phyloP scores from a whole-genome alignment of 1,140 invertebrate genomes.

The Lethrus apterus region DNA sequence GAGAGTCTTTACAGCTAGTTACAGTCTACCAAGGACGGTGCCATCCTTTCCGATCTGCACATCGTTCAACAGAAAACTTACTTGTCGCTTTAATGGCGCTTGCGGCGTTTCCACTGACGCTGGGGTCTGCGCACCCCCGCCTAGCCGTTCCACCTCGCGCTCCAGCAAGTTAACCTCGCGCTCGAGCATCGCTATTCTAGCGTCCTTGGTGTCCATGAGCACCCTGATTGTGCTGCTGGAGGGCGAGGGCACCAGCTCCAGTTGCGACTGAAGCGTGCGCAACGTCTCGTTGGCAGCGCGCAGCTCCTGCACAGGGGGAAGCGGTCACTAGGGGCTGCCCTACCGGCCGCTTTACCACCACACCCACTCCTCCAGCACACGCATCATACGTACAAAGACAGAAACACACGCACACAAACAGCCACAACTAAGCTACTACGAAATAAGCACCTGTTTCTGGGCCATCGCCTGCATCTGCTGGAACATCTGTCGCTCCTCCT shows the following conservation, averaged over 20 bases:
- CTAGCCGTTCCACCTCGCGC: constrained; percentile 57
- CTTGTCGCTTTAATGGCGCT: constrained; percentile 61
- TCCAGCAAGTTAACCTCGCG: constrained; percentile 70
- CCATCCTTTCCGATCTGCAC: constrained; percentile 64
- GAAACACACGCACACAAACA: constrained; percentile 3
- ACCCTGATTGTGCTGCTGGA: constrained; percentile 65
- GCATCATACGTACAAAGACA: constrained; percentile 4
- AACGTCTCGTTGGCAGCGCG: constrained; percentile 73
- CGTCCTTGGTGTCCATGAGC: constrained; percentile 77
- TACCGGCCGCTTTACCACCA: constrained; percentile 20
- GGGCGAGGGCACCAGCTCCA: constrained; percentile 65
- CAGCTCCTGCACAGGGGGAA: constrained; percentile 57
- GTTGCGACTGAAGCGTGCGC: constrained; percentile 66
- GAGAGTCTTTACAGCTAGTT: constrained; percentile 39
- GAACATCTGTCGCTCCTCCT: constrained; percentile 90
- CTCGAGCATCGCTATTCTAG: constrained; percentile 75
- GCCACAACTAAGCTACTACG: constrained; percentile 13
- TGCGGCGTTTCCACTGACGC: constrained; percentile 34
- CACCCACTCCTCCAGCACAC: constrained; percentile 15
- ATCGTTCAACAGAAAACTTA: constrained; percentile 74
- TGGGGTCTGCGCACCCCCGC: constrained; percentile 40
- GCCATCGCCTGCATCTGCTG: constrained; percentile 93
- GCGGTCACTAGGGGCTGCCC: constrained; percentile 15
- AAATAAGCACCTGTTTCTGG: constrained; percentile 85
- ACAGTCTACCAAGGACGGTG: constrained; percentile 43